Conservation (phyloP, 2,113 vertebrate species). For the Syrmaticus mikado region DNA sequence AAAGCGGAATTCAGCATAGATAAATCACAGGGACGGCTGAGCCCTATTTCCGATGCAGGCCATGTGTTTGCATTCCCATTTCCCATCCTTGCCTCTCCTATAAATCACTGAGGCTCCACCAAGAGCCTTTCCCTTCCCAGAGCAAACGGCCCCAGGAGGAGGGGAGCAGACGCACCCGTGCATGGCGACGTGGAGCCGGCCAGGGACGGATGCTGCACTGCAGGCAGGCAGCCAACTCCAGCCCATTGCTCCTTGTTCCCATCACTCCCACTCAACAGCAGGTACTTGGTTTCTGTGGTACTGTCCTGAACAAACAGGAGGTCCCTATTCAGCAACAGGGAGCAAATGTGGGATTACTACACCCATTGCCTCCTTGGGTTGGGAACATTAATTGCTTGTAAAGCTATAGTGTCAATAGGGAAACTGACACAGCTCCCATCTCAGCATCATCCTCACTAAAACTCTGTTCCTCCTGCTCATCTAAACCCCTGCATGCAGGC, state of each 20-base stretch:
- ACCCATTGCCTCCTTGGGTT: accelerated
- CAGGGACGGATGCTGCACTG: accelerated
- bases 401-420: neutral
- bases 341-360: accelerated
- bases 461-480: accelerated
- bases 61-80: constrained; percentile 57
- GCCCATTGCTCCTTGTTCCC: neutral
- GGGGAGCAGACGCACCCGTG: neutral
- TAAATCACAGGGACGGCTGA: constrained; percentile 57
- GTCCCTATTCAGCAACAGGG: neutral
- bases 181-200: accelerated
- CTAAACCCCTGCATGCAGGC: neutral
- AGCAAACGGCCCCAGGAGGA: neutral
- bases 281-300: neutral
- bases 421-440: neutral
- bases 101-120: constrained; percentile 29
- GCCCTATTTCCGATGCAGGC: constrained; percentile 46
- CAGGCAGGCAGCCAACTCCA: neutral
- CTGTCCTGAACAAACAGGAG: neutral
- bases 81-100: constrained; percentile 21
- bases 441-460: neutral
- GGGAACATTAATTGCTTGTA: neutral
- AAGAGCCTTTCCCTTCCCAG: neutral
- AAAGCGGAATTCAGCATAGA: constrained; percentile 43
- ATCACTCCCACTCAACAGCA: neutral